Conservation (phyloP, 2,113 vertebrate genomes). For the Colossoma macropomum region DNA sequence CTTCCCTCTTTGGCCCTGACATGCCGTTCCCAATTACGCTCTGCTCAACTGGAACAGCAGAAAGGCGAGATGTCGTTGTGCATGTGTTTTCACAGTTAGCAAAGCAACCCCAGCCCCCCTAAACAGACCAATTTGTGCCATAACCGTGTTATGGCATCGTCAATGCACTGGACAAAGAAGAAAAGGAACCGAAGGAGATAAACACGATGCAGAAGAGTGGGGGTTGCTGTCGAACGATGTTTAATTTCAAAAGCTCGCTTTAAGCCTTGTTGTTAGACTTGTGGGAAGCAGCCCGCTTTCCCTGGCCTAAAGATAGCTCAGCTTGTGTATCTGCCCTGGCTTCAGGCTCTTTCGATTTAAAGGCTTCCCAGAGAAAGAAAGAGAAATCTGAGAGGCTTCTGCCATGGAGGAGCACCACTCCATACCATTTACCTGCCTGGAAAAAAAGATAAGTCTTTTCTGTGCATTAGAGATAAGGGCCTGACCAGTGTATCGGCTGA, state of each 20-base stretch:
- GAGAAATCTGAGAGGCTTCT: constrained; percentile 20
- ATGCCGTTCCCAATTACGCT: constrained; percentile 29
- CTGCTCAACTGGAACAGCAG: constrained; percentile 24
- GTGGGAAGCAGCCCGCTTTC: neutral
- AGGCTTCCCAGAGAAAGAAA: constrained; percentile 11
- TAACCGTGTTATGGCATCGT: constrained; percentile 21
- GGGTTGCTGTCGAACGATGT: neutral
- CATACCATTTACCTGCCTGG: constrained; percentile 17
- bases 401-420: neutral
- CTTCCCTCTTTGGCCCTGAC: constrained; percentile 14
- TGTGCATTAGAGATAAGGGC: neutral
- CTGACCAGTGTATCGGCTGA: neutral
- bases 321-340: constrained; percentile 1
- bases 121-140: constrained; percentile 23
- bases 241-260: neutral
- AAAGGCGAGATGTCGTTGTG: neutral
- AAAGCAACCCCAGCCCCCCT: neutral
- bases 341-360: constrained; percentile 23
- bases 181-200: constrained; percentile 10
- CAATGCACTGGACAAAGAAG: constrained; percentile 20
- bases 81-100: neutral
- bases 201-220: neutral
- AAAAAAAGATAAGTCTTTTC: neutral
- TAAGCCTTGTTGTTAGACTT: neutral
- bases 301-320: constrained; percentile 26